Percentiles rank a stretch among this genome's conserved stretches.
phyloP scores from a whole-genome alignment of 2,797 vertebrate species.

The Tauraco hartlaubi region DNA sequence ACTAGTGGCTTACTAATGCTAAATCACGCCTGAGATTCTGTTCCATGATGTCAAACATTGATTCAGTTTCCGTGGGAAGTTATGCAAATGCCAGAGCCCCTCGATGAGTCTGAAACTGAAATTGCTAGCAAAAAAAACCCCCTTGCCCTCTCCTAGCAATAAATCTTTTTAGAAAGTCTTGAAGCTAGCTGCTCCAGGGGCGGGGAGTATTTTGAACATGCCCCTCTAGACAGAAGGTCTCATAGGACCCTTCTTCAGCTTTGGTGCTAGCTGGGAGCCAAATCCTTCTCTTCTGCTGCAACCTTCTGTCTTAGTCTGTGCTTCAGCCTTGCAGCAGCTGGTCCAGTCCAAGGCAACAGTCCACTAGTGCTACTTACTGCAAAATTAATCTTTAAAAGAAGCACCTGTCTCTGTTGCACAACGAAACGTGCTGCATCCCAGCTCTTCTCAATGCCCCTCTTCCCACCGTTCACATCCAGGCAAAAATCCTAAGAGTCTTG shows the following conservation, averaged over 20 bases:
- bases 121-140: background rate
- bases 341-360: background rate
- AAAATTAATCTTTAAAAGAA: background rate
- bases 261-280: background rate
- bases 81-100: slow-evolving; percentile 66
- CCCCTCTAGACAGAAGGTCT: background rate
- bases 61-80: slow-evolving; percentile 73
- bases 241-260: background rate
- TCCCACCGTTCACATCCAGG: background rate
- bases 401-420: background rate
- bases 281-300: background rate
- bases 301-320: background rate
- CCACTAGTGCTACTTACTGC: background rate
- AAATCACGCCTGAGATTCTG: slow-evolving; percentile 57
- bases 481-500: background rate
- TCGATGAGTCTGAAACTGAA: slow-evolving; percentile 17
- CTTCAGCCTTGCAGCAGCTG: background rate
- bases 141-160: background rate
- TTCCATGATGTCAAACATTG: slow-evolving; percentile 70
- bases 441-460: background rate
- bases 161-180: background rate
- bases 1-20: slow-evolving; percentile 66
- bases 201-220: background rate
- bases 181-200: background rate
- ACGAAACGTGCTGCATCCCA: background rate